Evolutionary conservation across 2,113 vertebrate species (phyloP).

Genomic region (Hydropotes inermis): DNA sequence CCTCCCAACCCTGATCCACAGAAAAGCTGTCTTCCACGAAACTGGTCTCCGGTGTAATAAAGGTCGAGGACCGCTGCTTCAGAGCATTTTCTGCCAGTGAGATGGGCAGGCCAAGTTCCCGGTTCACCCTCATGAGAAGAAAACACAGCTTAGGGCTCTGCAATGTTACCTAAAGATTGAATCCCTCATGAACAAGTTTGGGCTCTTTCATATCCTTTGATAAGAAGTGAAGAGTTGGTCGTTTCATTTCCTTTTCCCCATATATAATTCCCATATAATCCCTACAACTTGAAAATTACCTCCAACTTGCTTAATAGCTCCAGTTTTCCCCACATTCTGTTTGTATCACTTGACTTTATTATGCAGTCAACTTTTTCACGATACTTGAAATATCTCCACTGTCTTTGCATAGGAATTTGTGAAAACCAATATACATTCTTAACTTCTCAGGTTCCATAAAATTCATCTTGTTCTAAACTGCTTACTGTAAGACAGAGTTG

Average conservation of each 20-base stretch:
- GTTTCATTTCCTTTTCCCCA: neutral
- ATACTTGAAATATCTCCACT: neutral
- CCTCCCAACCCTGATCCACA: neutral
- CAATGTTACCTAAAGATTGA: neutral
- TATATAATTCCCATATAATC: neutral
- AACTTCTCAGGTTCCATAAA: neutral
- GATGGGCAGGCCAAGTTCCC: neutral
- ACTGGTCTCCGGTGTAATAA: neutral
- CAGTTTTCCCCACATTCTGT: neutral
- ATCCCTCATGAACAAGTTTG: neutral
- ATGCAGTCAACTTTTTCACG: neutral
- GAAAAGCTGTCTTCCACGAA: neutral
- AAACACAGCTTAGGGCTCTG: neutral
- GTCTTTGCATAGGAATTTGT: neutral
- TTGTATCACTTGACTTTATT: conserved; percentile 6
- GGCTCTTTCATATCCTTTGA: neutral
- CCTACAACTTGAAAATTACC: neutral
- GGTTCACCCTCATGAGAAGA: neutral
- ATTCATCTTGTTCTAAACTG: neutral
- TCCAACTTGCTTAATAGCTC: neutral
- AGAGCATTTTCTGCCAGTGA: neutral
- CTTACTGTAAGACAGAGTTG: neutral
- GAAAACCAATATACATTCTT: neutral
- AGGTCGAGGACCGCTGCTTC: neutral
- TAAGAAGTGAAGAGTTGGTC: neutral